These are phyloP conservation scores for Poecile atricapillus DNA, from an alignment of 2,113 vertebrate species.

Conservation along the genomic window DNA sequence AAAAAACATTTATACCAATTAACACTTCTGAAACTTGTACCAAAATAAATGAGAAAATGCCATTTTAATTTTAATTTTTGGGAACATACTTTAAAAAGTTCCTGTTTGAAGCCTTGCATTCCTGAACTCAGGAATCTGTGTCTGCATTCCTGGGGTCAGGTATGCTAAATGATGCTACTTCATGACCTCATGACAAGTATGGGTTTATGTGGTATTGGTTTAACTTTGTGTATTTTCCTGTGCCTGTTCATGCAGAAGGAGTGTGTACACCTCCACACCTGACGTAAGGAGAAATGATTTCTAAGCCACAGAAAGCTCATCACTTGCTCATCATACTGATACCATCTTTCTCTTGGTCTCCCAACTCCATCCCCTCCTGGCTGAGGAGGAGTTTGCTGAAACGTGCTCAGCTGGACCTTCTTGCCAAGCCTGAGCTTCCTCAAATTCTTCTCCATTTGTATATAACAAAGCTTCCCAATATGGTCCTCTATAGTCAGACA, in stretches of 20 bases:
- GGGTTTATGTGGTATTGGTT: background rate
- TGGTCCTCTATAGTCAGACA: background rate
- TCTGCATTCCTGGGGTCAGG: background rate
- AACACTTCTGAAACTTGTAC: background rate
- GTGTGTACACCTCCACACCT: background rate
- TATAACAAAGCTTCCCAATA: background rate
- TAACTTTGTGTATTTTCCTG: background rate
- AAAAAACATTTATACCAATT: background rate
- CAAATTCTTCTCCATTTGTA: background rate
- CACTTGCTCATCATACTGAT: background rate
- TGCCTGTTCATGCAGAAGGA: background rate
- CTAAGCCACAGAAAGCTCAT: background rate
- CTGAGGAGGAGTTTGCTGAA: background rate
- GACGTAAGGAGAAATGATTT: background rate
- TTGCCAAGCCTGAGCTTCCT: background rate
- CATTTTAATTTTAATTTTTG: background rate
- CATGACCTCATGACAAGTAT: background rate
- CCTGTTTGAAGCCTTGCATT: background rate
- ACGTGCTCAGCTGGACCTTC: fast-evolving
- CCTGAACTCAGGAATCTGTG: background rate
- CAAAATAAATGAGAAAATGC: background rate
- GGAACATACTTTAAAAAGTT: background rate
- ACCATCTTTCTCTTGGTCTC: background rate
- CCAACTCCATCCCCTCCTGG: background rate
- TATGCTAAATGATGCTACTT: background rate